Conservation (phyloP, 2,113 vertebrate species). For the Plecotus auritus region DNA sequence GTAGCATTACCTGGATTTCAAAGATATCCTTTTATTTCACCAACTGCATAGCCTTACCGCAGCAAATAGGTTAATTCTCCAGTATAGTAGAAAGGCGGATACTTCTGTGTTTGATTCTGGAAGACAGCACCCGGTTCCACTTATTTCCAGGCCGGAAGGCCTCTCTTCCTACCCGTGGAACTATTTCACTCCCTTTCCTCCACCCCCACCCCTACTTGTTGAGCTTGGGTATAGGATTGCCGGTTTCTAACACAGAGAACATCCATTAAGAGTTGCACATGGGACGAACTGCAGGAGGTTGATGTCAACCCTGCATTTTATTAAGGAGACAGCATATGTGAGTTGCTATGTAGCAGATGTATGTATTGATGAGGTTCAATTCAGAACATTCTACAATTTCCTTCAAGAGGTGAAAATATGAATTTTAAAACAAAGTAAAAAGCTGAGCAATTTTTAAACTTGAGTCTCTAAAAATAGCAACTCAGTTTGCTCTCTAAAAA, state of each 20-base stretch:
- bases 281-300: slow-evolving; percentile 65
- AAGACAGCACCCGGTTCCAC: neutral
- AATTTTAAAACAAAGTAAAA: slow-evolving; percentile 6
- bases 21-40: neutral
- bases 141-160: neutral
- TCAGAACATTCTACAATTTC: slow-evolving; percentile 56
- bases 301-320: slow-evolving; percentile 72
- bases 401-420: slow-evolving; percentile 39
- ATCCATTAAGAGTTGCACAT: slow-evolving; percentile 48
- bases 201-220: neutral
- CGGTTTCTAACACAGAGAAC: slow-evolving; percentile 40
- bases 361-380: slow-evolving; percentile 22
- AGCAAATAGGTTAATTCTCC: neutral
- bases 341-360: slow-evolving; percentile 71
- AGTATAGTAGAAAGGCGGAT: neutral
- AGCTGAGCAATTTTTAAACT: slow-evolving; percentile 24
- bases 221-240: neutral
- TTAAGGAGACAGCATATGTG: slow-evolving; percentile 75
- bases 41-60: neutral
- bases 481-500: slow-evolving; percentile 30
- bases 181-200: neutral
- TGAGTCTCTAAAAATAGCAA: slow-evolving; percentile 25
- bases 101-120: neutral
- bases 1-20: neutral
- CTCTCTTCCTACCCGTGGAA: neutral